Evolutionary conservation across 1,140 invertebrate species (phyloP), one percentile per base, ranked within the genome.

Genomic region (Leptinotarsa defecta): DNA sequence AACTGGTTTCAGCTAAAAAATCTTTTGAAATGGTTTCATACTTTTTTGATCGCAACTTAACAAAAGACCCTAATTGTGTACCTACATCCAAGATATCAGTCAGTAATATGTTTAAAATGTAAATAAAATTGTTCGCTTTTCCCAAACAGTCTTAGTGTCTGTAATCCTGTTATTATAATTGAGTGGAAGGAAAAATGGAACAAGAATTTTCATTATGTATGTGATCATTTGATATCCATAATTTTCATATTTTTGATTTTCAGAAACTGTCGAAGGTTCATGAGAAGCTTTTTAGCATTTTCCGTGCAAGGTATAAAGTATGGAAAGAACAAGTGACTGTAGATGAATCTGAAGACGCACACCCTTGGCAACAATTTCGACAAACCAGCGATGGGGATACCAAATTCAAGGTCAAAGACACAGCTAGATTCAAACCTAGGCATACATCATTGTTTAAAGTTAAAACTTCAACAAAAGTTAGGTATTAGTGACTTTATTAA

Each of bases 291-390:
- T 86, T 84, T 73, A 83, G 88, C 71, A 83, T 83, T 48, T 89
- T 88, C 82, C 79, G 80, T 74, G 79, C 81, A 57, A 78, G 81
- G 22, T 88, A 88, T 75, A 87, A 85, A 24, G 82, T 85, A 4
- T 91, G 89, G 87, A 79, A 88, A 49, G 86, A 86, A 75, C 86
- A 90, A 67, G 76, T 89, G 20, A 86, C 89, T 74, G 80, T 88
- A 13, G 79, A 87, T 74, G 85, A 88, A 73, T 78, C 84, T 13
- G 87, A 90, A 68, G 87, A 90, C 81, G 86, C 87, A 73, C 87
- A 90, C 80, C 90, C 90, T 1, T 91, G 90, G 88, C 83, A 87
- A 27, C 89, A 91, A 74, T 91, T 86, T 72, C 72, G 83, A 43
- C 71, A 84, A 79, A 75, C 48, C 4, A 78, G 74, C 17, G 74